These are phyloP conservation scores for Homarus gammarus DNA, from an alignment of 2,888 invertebrate species.

Conservation along the genomic window DNA sequence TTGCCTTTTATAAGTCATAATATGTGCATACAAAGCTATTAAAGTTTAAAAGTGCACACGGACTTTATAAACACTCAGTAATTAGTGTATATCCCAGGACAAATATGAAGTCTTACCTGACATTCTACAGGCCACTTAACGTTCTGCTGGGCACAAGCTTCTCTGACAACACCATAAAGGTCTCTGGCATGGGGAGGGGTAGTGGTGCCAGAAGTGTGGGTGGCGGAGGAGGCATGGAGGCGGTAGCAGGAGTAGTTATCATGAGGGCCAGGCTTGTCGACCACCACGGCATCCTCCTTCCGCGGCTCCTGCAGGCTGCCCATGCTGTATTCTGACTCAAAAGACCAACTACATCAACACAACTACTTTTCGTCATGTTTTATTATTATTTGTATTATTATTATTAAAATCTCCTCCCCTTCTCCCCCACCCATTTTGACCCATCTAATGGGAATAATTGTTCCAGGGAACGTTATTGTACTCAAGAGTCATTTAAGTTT, in stretches of 20 bases:
- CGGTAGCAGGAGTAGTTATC: conserved; percentile 68
- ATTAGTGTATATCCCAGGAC: not conserved
- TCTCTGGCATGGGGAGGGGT: conserved; percentile 33
- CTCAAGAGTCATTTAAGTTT: too few relatives aligned
- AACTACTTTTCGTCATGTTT: too few relatives aligned
- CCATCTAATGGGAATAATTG: too few relatives aligned
- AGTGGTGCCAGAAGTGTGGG: not conserved
- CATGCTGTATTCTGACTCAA: conserved; percentile 45
- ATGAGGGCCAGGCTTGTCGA: conserved; percentile 34
- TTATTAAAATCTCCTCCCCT: too few relatives aligned
- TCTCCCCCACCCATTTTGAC: too few relatives aligned
- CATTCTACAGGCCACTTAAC: conserved; percentile 76
- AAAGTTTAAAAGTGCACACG: too few relatives aligned
- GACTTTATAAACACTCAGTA: too few relatives aligned
- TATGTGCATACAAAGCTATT: not conserved
- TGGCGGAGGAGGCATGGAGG: conserved; percentile 25
- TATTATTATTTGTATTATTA: too few relatives aligned
- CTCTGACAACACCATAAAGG: conserved; percentile 70
- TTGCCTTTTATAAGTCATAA: too few relatives aligned
- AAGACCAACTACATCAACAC: too few relatives aligned
- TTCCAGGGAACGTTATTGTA: too few relatives aligned
- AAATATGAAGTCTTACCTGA: conserved; percentile 62
- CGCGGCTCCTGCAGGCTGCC: conserved; percentile 55
- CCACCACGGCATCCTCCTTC: conserved; percentile 46
- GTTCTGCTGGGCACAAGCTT: conserved; percentile 74